Base-by-base conservation (phyloP, 2,113 vertebrate genomes). In the Hystrix brachyura region DNA sequence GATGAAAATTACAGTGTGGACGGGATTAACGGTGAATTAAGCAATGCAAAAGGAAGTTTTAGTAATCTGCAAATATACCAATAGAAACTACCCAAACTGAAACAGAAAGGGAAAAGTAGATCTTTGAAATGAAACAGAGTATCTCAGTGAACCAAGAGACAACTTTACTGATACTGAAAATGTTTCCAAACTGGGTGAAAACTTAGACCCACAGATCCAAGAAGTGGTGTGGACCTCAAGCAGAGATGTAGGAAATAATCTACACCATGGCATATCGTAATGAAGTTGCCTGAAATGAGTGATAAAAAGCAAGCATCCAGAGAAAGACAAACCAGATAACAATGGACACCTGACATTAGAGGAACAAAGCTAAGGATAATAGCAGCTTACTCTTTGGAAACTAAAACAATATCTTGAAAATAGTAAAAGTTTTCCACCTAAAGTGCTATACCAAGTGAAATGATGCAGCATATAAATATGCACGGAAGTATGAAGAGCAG, bases 381-480 rank as follows among this genome's bases (percentile, higher is more conserved):
- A 79, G 18, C 7, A 65, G 18, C 18, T 81, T 94, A 95, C 65
- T 93, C 46, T 21, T 9, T 81, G 57, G 29, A 76, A 76, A 48
- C 59, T n/a, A 43, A 91, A 96, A 59, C 23, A 65, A 34, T n/a
- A 69, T 76, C 48, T 82, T 93, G 13, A 91, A 97, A 76, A 84
- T 46, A n/a, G 7, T 21, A 18, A 32, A 84, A 67, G 6, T 53
- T 89, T 18, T 90, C 62, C 79, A 32, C 19, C 55, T 67, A 90
- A 72, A 91, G 60, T 88, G 90, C 29, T 83, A 19, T 60, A 48
- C 29, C 72, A 55, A 62, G 14, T 23, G 15, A 88, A 87, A 82
- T 85, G 13, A 95, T 60, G 43, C 4, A 23, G 19, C n/a, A 59
- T 84, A 43, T 34, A 76, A 79, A 87, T 62, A 69, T 46, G 89